Evolutionary conservation across 2,113 vertebrate genomes (phyloP).

Genomic region (Merops nubicus): DNA sequence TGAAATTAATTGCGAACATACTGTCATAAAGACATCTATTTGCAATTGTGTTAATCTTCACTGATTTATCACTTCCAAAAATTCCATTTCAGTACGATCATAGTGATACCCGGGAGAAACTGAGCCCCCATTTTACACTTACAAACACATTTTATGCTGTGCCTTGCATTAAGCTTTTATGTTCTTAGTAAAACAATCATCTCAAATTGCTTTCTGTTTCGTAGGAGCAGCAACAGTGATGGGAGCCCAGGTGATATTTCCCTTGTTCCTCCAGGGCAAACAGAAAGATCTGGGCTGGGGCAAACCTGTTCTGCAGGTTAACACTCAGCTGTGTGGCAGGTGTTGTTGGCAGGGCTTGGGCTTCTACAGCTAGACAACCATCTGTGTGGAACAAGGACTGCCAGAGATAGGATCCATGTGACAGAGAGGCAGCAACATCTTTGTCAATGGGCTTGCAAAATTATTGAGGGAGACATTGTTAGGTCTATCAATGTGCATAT

Average conservation of each 20-base stretch:
- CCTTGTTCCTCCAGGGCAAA: not conserved
- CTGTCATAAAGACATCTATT: not conserved
- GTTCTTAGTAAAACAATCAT: not conserved
- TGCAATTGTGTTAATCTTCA: not conserved
- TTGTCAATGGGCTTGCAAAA: not conserved
- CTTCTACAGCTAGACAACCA: not conserved
- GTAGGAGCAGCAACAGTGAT: not conserved
- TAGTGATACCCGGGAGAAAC: not conserved
- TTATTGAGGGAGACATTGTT: not conserved
- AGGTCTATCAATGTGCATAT: not conserved
- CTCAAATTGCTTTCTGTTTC: not conserved
- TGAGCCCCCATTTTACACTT: not conserved
- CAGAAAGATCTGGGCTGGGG: too few relatives aligned
- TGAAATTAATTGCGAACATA: not conserved
- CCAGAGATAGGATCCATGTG: not conserved
- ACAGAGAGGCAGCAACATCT: not conserved
- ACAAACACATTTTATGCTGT: not conserved
- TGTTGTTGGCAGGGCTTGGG: not conserved
- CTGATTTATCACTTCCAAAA: not conserved
- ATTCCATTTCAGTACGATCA: not conserved
- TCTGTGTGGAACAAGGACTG: not conserved
- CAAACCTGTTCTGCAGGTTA: not conserved
- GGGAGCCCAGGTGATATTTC: not conserved
- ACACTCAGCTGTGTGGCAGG: not conserved
- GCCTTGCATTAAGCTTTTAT: not conserved